Evolutionary conservation across 1,140 invertebrate species (phyloP).

Genomic region (Phenacoccus solenopsis): DNA sequence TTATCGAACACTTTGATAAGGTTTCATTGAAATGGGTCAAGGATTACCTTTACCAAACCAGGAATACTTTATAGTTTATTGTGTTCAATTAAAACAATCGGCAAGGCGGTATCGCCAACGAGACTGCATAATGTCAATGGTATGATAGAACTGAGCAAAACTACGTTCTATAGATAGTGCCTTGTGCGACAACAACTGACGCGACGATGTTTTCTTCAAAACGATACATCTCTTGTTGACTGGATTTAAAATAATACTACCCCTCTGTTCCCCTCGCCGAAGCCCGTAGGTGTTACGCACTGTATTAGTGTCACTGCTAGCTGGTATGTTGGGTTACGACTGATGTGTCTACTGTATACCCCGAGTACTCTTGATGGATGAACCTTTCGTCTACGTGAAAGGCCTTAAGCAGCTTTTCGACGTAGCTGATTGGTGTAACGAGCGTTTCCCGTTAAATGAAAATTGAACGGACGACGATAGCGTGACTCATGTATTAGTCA

Average conservation of each 20-base stretch:
- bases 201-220: too few species aligned
- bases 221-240: too few species aligned
- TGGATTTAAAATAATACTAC: too few species aligned
- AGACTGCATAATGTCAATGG: background rate
- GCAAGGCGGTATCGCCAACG: background rate
- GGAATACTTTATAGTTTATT: background rate
- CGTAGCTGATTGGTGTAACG: background rate
- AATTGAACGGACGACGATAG: background rate
- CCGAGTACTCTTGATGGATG: too few species aligned
- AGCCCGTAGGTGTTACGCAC: too few species aligned
- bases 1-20: background rate
- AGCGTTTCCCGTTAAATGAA: background rate
- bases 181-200: too few species aligned
- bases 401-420: background rate
- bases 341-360: too few species aligned
- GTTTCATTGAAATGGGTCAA: background rate
- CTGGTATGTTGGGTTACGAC: too few species aligned
- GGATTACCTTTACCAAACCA: constrained; percentile 1
- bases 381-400: background rate
- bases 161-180: too few species aligned
- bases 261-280: too few species aligned
- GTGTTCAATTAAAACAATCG: background rate
- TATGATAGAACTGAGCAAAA: too few species aligned
- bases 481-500: background rate
- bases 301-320: too few species aligned